These are phyloP conservation scores for Oreochromis niloticus DNA, from an alignment of 2,113 vertebrate genomes.

Conservation along the genomic window DNA sequence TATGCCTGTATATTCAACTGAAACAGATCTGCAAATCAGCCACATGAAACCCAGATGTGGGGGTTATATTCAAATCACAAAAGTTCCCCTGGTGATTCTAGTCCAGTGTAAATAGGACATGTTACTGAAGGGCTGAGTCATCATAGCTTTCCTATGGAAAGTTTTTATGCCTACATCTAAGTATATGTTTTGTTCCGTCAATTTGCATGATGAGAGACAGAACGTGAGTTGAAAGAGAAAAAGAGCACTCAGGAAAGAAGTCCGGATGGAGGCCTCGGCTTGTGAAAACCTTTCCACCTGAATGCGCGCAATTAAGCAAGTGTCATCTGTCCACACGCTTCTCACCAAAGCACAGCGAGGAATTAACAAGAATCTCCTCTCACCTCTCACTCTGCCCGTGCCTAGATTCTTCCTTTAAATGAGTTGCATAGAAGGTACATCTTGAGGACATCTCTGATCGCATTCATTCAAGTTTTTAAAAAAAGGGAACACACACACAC, in stretches of 20 bases:
- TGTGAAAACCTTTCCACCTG: constrained; percentile 32
- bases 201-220: background rate
- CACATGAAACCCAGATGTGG: background rate
- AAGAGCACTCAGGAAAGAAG: background rate
- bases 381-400: constrained; percentile 25
- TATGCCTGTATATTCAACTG: background rate
- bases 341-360: background rate
- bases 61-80: constrained; percentile 3
- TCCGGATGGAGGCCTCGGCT: background rate
- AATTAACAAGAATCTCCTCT: constrained; percentile 28
- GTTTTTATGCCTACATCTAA: background rate
- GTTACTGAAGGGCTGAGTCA: constrained; percentile 38
- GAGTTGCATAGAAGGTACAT: background rate
- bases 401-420: constrained; percentile 1
- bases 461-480: background rate
- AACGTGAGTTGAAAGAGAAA: background rate
- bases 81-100: constrained; percentile 7
- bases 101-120: constrained; percentile 18
- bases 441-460: background rate
- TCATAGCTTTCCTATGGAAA: constrained; percentile 17
- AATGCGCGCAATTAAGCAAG: constrained; percentile 36
- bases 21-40: background rate
- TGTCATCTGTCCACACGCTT: constrained; percentile 27
- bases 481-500: background rate
- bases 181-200: constrained; percentile 34